Evolutionary conservation across 2,888 invertebrate species (phyloP).

Genomic region (Biston betularia): DNA sequence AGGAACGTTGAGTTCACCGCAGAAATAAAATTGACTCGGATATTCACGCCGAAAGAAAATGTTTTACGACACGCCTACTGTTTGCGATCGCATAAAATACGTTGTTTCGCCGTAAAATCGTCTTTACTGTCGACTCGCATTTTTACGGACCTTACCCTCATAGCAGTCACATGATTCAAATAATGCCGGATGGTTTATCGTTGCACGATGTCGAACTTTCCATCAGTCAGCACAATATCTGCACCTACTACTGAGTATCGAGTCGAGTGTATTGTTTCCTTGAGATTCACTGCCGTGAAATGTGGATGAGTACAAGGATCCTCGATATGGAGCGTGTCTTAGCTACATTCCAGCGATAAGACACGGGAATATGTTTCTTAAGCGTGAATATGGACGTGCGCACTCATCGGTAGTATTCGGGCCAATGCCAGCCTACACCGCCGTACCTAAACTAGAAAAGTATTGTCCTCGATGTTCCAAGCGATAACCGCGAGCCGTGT

Average conservation of each 20-base stretch:
- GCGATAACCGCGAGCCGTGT: slow-evolving; percentile 74
- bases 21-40: slow-evolving; percentile 63
- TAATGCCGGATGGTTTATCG: slow-evolving; percentile 46
- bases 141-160: slow-evolving; percentile 62
- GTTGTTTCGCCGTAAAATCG: slow-evolving; percentile 67
- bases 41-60: slow-evolving; percentile 62
- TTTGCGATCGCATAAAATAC: slow-evolving; percentile 60
- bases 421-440: slow-evolving; percentile 81
- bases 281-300: slow-evolving; percentile 8
- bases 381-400: slow-evolving; percentile 71
- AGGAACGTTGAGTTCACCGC: slow-evolving; percentile 65
- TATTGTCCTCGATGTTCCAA: slow-evolving; percentile 85
- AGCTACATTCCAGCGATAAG: slow-evolving; percentile 42
- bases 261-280: slow-evolving; percentile 2
- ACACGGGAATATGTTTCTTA: slow-evolving; percentile 36
- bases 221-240: not conserved
- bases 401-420: slow-evolving; percentile 81
- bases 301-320: not conserved
- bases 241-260: not conserved
- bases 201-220: not conserved
- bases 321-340: slow-evolving; percentile 8
- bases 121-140: slow-evolving; percentile 62
- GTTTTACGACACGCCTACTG: slow-evolving; percentile 75
- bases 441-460: slow-evolving; percentile 85
- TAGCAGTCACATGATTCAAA: slow-evolving; percentile 63